These are phyloP conservation scores for Zapus hudsonius DNA, from an alignment of 2,113 vertebrate genomes.

Conservation along the genomic window DNA sequence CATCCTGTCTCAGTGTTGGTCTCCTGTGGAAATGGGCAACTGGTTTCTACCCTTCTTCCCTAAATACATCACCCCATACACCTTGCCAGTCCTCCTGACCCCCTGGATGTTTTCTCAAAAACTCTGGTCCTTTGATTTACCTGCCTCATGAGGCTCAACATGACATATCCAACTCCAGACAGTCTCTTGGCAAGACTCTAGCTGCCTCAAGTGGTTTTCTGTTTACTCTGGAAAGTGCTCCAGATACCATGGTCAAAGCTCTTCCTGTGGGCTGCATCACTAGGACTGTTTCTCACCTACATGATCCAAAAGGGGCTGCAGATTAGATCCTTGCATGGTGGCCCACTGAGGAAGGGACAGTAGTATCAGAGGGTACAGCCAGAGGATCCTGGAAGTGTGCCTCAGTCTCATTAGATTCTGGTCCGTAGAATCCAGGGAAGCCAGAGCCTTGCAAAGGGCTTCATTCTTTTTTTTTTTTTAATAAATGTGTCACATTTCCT, in stretches of 20 bases:
- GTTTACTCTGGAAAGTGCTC: constrained; percentile 71
- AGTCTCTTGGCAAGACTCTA: background rate
- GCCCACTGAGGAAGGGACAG: fast-evolving
- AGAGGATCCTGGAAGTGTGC: background rate
- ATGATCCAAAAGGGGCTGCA: background rate
- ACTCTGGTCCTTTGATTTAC: constrained; percentile 14
- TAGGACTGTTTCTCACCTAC: constrained; percentile 31
- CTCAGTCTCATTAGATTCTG: background rate
- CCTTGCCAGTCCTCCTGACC: fast-evolving
- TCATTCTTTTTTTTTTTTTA: background rate
- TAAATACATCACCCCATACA: fast-evolving
- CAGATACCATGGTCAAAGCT: constrained; percentile 67
- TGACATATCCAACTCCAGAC: constrained; percentile 70
- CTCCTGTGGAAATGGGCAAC: background rate
- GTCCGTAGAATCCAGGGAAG: background rate
- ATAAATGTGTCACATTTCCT: background rate
- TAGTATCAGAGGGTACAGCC: background rate
- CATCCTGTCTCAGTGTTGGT: no score
- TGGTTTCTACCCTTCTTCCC: background rate
- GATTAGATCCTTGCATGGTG: background rate
- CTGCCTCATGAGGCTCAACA: background rate
- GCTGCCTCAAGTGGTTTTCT: constrained; percentile 62
- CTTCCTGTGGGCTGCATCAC: constrained; percentile 36
- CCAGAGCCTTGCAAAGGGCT: background rate
- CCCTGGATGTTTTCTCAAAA: constrained; percentile 15